These are phyloP conservation scores for Danio jaintianensis DNA, from an alignment of 2,797 vertebrate species.

Conservation along the genomic window DNA sequence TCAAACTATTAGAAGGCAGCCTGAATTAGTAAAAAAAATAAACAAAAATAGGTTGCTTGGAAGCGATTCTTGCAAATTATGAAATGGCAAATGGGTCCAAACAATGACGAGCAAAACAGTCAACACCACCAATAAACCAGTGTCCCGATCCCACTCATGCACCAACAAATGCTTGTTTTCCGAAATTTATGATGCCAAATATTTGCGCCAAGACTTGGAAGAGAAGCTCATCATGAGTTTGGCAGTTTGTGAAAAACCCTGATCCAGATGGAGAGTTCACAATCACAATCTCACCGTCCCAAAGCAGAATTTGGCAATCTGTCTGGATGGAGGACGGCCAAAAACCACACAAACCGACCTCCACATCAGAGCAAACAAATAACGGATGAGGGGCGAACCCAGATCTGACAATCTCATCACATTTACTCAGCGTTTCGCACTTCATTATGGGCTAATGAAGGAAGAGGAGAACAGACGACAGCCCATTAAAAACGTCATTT, in stretches of 20 bases:
- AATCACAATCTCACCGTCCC: not conserved
- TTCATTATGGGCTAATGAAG: conserved; percentile 58
- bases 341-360: not conserved
- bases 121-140: not conserved
- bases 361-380: conserved; percentile 18
- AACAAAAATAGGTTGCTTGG: not conserved
- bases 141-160: not conserved
- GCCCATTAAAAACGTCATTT: conserved; percentile 59
- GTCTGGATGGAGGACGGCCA: conserved; percentile 15
- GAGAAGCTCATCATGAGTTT: not conserved
- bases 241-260: not conserved
- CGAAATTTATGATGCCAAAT: not conserved
- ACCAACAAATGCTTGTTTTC: not conserved
- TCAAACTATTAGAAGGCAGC: too few relatives aligned
- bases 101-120: not conserved
- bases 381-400: conserved; percentile 33
- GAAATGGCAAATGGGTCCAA: not conserved
- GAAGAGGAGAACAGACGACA: conserved; percentile 52
- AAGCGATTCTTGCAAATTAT: not conserved
- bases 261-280: not conserved
- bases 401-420: conserved; percentile 50
- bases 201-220: conserved; percentile 5
- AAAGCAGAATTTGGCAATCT: not conserved
- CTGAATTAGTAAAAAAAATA: too few relatives aligned
- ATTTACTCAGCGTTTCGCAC: conserved; percentile 57